phyloP scores from a whole-genome alignment of 2,888 invertebrate genomes.

The Lamellibrachia columna region DNA sequence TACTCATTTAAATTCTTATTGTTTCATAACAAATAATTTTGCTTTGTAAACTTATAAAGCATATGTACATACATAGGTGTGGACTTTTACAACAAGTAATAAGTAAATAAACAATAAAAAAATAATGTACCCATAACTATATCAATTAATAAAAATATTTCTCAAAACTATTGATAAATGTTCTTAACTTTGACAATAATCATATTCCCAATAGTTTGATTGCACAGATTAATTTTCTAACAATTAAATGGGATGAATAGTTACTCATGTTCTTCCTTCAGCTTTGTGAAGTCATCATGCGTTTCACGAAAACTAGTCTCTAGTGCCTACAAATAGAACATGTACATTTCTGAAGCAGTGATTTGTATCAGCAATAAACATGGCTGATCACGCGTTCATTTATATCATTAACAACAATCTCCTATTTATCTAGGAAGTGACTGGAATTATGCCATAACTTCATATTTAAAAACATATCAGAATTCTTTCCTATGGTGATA shows the following conservation, averaged over 20 bases:
- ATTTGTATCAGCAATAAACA: no score
- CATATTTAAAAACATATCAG: no score
- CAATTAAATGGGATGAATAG: conserved; percentile 31
- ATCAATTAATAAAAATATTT: not conserved
- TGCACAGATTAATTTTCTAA: not conserved
- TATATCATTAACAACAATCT: no score
- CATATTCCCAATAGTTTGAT: not conserved
- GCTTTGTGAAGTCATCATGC: conserved; percentile 52
- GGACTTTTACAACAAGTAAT: no score
- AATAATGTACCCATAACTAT: no score
- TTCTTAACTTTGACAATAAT: not conserved
- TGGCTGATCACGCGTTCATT: no score
- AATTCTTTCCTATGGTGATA: no score
- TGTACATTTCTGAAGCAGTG: not conserved
- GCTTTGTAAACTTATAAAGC: not conserved
- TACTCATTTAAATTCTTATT: not conserved
- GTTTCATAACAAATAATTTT: no score
- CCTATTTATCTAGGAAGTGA: no score
- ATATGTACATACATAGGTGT: no score
- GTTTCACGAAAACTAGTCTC: conserved; percentile 47
- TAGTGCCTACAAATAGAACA: conserved; percentile 46
- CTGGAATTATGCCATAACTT: no score
- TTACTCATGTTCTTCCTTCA: conserved; percentile 63
- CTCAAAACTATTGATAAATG: not conserved
- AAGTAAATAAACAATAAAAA: no score